A percentile compares a stretch with the other conserved stretches of the same genome.
phyloP scores from a whole-genome alignment of 1,140 invertebrate species.

The Calosoma granatense region DNA sequence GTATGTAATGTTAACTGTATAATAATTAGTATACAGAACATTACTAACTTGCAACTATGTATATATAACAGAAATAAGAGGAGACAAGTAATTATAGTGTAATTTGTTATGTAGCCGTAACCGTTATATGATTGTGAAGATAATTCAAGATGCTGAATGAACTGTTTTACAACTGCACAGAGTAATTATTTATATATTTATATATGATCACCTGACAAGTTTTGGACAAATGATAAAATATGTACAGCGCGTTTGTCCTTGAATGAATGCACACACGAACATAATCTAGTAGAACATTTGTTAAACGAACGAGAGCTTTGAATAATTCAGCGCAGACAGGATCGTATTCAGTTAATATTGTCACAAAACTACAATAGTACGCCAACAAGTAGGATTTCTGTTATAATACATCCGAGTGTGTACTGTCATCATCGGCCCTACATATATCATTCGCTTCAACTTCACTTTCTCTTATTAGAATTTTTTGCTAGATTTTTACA shows the following conservation, averaged over 20 bases:
- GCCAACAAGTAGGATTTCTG: not conserved
- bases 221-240: constrained; percentile 3
- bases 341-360: constrained; percentile 4
- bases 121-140: too few species aligned
- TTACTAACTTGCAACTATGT: too few species aligned
- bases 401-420: too few species aligned
- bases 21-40: not conserved
- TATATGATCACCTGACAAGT: not conserved
- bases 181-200: too few species aligned
- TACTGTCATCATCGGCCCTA: too few species aligned
- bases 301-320: not conserved
- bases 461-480: constrained; percentile 31
- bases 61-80: too few species aligned
- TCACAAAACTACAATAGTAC: constrained; percentile 5
- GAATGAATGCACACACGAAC: too few species aligned
- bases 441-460: not conserved
- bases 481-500: constrained; percentile 39
- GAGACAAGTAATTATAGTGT: too few species aligned
- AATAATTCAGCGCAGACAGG: constrained; percentile 1
- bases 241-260: not conserved
- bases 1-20: not conserved
- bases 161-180: constrained; percentile 6
- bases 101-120: too few species aligned
- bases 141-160: too few species aligned
- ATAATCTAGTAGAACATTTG: too few species aligned